A percentile compares a stretch with the other conserved stretches of the same genome.
These are phyloP conservation scores for Phyllostomus hastatus DNA, from an alignment of 2,113 vertebrate species.

Conservation along the genomic window DNA sequence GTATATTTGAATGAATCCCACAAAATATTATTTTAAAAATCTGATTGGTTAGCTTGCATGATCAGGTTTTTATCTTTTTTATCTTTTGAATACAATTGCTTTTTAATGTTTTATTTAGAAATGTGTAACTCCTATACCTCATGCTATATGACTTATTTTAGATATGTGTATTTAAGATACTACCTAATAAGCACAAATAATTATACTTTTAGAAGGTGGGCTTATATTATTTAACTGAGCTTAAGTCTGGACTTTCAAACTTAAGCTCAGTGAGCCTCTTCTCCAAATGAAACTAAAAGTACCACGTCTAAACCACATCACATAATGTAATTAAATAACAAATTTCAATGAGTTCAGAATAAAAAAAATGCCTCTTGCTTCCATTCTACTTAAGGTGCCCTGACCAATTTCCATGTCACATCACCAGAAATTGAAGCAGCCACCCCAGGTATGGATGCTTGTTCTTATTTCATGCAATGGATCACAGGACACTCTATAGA, in stretches of 20 bases:
- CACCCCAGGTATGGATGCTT: neutral
- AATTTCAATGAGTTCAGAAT: neutral
- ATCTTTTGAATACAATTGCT: neutral
- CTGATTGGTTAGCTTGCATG: neutral
- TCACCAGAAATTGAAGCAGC: neutral
- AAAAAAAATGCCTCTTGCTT: neutral
- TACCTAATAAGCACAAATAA: neutral
- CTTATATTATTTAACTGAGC: neutral
- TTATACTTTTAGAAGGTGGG: neutral
- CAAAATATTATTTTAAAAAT: neutral
- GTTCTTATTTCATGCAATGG: neutral
- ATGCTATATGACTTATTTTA: neutral
- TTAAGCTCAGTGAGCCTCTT: neutral
- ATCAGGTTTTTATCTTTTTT: too few species aligned
- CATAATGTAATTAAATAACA: neutral
- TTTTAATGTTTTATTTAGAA: neutral
- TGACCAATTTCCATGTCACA: neutral
- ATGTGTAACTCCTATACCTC: neutral
- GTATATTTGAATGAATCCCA: neutral
- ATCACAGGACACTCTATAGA: neutral
- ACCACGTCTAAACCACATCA: neutral
- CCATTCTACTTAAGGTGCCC: neutral
- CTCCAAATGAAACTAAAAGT: neutral
- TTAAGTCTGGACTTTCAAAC: slow-evolving; percentile 2
- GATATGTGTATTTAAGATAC: neutral